Base-by-base conservation (phyloP, 2,797 vertebrate species). In the Myiotriccus ornatus region DNA sequence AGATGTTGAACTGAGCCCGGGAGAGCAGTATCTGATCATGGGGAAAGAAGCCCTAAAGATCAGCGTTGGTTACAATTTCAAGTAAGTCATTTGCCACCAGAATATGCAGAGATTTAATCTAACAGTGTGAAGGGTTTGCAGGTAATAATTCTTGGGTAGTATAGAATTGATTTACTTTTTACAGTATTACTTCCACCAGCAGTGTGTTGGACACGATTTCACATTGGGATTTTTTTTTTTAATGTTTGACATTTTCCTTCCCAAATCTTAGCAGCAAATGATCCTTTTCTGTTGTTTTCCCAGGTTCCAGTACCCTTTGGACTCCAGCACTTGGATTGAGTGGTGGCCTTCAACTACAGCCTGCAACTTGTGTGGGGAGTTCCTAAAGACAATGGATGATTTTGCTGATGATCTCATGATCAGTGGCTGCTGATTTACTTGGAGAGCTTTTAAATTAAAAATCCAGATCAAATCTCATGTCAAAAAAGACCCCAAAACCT, bases 301-400 rank as follows among this genome's bases (percentile, higher is more conserved):
- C 81, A 99, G 99, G 96, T 99, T 98, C 78, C 98, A 98, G 67
- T 98, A 99, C 39, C 98, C 98, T 21, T 93, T 99, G 97, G 99
- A 99, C 94, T 98, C 98, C 2, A 97, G 97, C 16, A 97, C 98
- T 2, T 96, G 98, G 98, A 97, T 99, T 96, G 98, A 99, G 79
- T 97, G 97, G 83, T 99, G 98, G 99, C 99, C 98, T 10, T 57
- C 94, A 14, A 64, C 90, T 9, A 4, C 74, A 20, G 88, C 50
- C 1, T 99, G 99, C 68, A 24, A 75, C 10, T 95, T 77, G 12
- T 99, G 99, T 95, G 23, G 5, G 20, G 46, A 95, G 23, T 98
- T 98, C 88, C n/a, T 92, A 21, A 39, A 53, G 11, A 92, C 89
- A 16, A 90, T 99, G 96, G 90, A 96, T 0, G 93, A 97, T 2